Evolutionary conservation across 1,140 invertebrate genomes (phyloP), one percentile per base, ranked within the genome.

Genomic region (Drosophila oshimai): DNA sequence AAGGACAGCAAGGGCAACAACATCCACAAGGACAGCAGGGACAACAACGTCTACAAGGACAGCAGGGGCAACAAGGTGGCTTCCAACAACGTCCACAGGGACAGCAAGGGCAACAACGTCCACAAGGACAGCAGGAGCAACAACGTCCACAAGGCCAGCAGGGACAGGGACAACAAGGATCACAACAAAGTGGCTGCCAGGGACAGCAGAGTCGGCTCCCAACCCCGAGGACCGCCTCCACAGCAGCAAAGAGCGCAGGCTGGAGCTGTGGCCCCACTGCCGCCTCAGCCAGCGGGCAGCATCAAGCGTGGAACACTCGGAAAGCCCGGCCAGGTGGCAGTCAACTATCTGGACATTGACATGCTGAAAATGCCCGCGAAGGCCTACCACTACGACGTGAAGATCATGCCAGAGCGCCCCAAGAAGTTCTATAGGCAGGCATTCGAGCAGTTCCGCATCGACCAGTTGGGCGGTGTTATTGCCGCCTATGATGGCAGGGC

Each of bases 401-500:
- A 49, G 6, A 90, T 94, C 17, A 78, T 77, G 1, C 93, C 93
- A 0, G 92, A 93, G 31, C 90, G 81, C 0, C 92, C 93, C 4
- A 93, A 92, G 58, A 91, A 90, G 53, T 79, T 93, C 13, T 87
- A 91, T 20, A 89, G 90, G 1, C 37, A 57, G 1, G 90, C 86
- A 2, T 92, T 88, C 45, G 71, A 87, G n/a, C 54, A 74, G 20
- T 90, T 69, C 20, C 47, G 61, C 1, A 0, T 3, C 0, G 73
- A 91, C 46, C 28, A 57, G 55, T 78, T 92, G 5, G 70, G 76
- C 13, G 46, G 57, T n/a, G 54, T 20, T 1, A 55, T 74, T 54
- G 94, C 94, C 2, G 95, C 95, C 12, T 96, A 93, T 92, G 96
- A 96, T 92, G 96, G 96, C 4, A 93, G 92, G 15, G 95, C 93